Percentiles rank a stretch among this genome's conserved stretches.
These are phyloP conservation scores for Leptoclinus maculatus DNA, from an alignment of 2,797 vertebrate genomes.

Conservation along the genomic window DNA sequence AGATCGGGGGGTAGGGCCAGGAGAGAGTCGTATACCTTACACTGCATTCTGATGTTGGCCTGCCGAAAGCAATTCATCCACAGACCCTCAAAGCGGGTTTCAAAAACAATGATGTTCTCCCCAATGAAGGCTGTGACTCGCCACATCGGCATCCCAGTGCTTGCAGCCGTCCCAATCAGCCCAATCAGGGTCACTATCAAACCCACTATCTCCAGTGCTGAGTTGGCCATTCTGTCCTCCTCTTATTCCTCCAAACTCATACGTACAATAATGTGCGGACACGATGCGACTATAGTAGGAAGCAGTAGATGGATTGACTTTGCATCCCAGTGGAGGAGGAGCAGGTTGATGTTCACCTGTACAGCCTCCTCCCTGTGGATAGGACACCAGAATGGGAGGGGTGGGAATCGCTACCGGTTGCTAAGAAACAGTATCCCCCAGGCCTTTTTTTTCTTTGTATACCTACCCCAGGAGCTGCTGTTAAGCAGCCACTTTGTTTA, in stretches of 20 bases:
- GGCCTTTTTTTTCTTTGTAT: slow-evolving; percentile 57
- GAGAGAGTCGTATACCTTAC: slow-evolving; percentile 91
- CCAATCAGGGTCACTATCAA: slow-evolving; percentile 86
- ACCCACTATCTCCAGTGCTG: slow-evolving; percentile 85
- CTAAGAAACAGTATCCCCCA: slow-evolving; percentile 77
- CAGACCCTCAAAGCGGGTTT: slow-evolving; percentile 92
- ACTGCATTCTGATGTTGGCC: slow-evolving; percentile 89
- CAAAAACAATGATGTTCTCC: slow-evolving; percentile 93
- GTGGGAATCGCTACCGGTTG: slow-evolving; percentile 74
- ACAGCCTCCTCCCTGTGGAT: slow-evolving; percentile 71
- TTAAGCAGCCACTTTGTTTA: slow-evolving; percentile 68
- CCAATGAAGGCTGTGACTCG: slow-evolving; percentile 91
- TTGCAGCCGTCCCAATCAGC: slow-evolving; percentile 86
- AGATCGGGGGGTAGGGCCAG: slow-evolving; percentile 88
- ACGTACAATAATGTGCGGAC: neutral
- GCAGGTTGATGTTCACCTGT: slow-evolving; percentile 62
- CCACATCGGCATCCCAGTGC: slow-evolving; percentile 96
- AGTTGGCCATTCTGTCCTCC: slow-evolving; percentile 77
- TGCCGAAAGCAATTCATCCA: slow-evolving; percentile 95
- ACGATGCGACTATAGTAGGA: slow-evolving; percentile 12
- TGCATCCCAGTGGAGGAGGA: slow-evolving; percentile 73
- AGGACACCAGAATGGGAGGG: slow-evolving; percentile 60
- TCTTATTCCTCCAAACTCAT: slow-evolving; percentile 36
- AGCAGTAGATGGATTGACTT: slow-evolving; percentile 44
- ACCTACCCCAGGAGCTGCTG: slow-evolving; percentile 52